Conservation (phyloP, 2,888 invertebrate genomes). For the Hypercompe scribonia region DNA sequence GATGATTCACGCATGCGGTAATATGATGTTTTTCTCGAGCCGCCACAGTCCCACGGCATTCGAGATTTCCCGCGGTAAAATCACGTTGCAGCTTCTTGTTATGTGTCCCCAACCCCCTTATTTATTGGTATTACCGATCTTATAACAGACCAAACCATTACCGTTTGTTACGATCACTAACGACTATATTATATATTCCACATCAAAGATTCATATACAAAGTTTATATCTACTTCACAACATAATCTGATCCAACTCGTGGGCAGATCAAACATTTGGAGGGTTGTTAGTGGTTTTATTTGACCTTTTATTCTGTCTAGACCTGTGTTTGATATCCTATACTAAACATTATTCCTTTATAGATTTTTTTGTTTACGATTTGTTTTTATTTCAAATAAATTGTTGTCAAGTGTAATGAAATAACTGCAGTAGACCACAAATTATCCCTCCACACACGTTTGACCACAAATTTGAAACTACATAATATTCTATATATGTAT, state of each 20-base stretch:
- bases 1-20: constrained; percentile 80
- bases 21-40: constrained; percentile 71
- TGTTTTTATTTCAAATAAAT: too few species aligned
- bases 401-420: too few species aligned
- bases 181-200: constrained; percentile 34
- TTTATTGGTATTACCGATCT: constrained; percentile 48
- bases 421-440: neutral
- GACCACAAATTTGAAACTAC: too few species aligned
- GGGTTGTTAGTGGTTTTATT: constrained; percentile 7
- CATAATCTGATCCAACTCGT: constrained; percentile 16
- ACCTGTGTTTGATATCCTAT: neutral
- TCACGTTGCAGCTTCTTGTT: constrained; percentile 36
- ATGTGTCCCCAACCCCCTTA: constrained; percentile 35
- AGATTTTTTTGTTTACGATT: neutral
- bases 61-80: constrained; percentile 42
- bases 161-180: constrained; percentile 25
- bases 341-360: neutral
- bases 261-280: constrained; percentile 14
- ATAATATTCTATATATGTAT: too few species aligned
- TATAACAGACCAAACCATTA: constrained; percentile 40
- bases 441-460: neutral
- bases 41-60: constrained; percentile 34
- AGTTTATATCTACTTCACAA: constrained; percentile 19
- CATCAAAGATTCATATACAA: constrained; percentile 24
- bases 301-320: constrained; percentile 4